Conservation (phyloP, 2,888 invertebrate genomes). For the Scaptomyza reducta region DNA sequence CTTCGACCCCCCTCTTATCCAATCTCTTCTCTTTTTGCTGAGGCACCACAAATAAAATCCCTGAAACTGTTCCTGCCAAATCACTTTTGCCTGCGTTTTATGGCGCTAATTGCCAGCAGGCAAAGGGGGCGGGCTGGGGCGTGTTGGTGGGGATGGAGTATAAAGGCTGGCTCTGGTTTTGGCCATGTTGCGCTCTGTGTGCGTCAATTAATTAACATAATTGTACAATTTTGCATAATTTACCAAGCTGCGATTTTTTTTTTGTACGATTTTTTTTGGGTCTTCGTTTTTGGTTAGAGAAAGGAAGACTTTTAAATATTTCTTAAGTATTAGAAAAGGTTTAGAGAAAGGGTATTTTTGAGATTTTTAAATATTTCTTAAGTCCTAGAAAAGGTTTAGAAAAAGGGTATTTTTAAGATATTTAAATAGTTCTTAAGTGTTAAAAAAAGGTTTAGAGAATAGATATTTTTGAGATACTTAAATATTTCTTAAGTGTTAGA, state of each 20-base stretch:
- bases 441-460: too few relatives aligned
- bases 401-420: too few relatives aligned
- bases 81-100: constrained; percentile 72
- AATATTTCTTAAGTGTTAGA: too few relatives aligned
- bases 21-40: constrained; percentile 30
- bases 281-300: background rate
- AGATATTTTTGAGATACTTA: too few relatives aligned
- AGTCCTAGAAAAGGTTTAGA: too few relatives aligned
- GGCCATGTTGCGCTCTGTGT: constrained; percentile 3
- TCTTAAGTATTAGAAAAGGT: too few relatives aligned
- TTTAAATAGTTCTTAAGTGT: too few relatives aligned
- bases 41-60: constrained; percentile 52
- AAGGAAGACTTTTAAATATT: too few relatives aligned
- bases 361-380: too few relatives aligned
- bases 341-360: too few relatives aligned
- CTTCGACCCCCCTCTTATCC: background rate
- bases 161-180: constrained; percentile 7
- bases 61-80: constrained; percentile 33
- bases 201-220: constrained; percentile 78
- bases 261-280: background rate
- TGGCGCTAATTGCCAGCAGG: constrained; percentile 69
- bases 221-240: constrained; percentile 79
- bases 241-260: constrained; percentile 42
- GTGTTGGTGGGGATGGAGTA: background rate
- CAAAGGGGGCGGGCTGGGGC: constrained; percentile 1